These are phyloP conservation scores for Chauna torquata DNA, from an alignment of 2,113 vertebrate genomes.

Conservation along the genomic window DNA sequence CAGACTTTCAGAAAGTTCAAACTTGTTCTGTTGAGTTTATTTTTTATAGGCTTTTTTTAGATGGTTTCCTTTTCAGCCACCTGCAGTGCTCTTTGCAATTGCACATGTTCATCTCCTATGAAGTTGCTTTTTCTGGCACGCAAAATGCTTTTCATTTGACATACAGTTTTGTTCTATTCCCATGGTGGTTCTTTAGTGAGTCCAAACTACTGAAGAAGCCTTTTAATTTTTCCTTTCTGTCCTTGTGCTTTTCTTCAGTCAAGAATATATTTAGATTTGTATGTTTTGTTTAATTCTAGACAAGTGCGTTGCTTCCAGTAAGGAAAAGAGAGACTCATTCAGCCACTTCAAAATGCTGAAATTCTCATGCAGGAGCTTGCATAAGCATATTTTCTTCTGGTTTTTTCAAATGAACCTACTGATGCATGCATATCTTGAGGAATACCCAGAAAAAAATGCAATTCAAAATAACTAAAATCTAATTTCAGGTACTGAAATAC, in stretches of 20 bases:
- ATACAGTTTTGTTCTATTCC: slow-evolving; percentile 28
- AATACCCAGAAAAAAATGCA: background rate
- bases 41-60: slow-evolving; percentile 59
- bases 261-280: slow-evolving; percentile 12
- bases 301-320: slow-evolving; percentile 14
- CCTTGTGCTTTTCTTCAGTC: background rate
- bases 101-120: slow-evolving; percentile 58
- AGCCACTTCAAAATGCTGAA: background rate
- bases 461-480: background rate
- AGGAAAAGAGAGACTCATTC: background rate
- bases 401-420: background rate
- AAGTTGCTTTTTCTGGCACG: slow-evolving; percentile 65
- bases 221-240: slow-evolving; percentile 33
- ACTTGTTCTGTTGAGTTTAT: slow-evolving; percentile 21
- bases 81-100: slow-evolving; percentile 64
- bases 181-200: slow-evolving; percentile 37
- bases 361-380: background rate
- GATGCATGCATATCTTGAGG: background rate
- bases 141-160: slow-evolving; percentile 27
- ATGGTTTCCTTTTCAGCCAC: slow-evolving; percentile 62
- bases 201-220: slow-evolving; percentile 47
- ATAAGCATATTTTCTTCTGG: background rate
- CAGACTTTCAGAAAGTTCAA: slow-evolving; percentile 23
- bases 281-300: slow-evolving; percentile 18
- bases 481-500: slow-evolving; percentile 4